Evolutionary conservation across 2,888 invertebrate species (phyloP).

Genomic region (Muschampia plurimacula): DNA sequence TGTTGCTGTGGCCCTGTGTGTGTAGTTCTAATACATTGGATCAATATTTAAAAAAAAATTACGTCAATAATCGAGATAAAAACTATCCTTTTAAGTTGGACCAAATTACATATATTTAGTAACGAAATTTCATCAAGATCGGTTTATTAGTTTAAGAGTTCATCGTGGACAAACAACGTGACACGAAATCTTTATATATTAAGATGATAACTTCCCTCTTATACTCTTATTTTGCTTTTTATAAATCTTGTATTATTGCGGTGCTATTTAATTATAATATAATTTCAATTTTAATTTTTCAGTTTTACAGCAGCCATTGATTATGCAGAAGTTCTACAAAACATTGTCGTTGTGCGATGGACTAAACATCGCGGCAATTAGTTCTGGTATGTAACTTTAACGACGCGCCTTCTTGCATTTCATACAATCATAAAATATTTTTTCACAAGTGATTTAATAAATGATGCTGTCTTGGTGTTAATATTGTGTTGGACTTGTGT

Average conservation of each 20-base stretch:
- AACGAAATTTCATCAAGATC: too few species aligned
- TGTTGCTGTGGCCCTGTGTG: neutral
- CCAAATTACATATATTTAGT: too few species aligned
- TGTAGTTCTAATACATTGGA: neutral
- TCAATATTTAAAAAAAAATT: too few species aligned
- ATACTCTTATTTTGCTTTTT: neutral
- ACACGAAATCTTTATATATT: too few species aligned
- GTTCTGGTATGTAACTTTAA: conserved; percentile 58
- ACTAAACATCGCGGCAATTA: conserved; percentile 59
- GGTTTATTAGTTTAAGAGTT: too few species aligned
- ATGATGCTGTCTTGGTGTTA: neutral
- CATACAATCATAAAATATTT: neutral
- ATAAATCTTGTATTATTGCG: too few species aligned
- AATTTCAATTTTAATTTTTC: conserved; percentile 43
- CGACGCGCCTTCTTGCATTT: neutral
- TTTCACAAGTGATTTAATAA: neutral
- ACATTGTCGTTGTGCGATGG: conserved; percentile 90
- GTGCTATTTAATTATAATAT: neutral
- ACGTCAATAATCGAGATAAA: too few species aligned
- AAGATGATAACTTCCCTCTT: too few species aligned
- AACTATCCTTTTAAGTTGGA: too few species aligned
- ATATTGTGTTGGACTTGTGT: neutral
- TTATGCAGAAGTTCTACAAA: conserved; percentile 93
- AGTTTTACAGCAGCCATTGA: conserved; percentile 91
- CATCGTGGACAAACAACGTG: too few species aligned